These are phyloP conservation scores for Neomorphus geoffroyi DNA, from an alignment of 2,797 vertebrate species.

Conservation along the genomic window DNA sequence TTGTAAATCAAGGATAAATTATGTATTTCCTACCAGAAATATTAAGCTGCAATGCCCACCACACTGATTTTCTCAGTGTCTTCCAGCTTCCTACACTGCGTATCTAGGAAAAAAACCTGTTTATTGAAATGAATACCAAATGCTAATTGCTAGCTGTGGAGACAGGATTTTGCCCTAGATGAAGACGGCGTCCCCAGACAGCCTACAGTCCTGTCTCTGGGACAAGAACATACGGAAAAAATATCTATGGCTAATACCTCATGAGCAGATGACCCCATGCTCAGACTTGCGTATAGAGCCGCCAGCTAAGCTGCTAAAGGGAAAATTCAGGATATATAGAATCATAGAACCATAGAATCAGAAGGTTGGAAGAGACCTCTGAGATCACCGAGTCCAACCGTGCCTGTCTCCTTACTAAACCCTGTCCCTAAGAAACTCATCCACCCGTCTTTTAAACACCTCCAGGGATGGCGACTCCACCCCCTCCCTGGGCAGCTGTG, in stretches of 20 bases:
- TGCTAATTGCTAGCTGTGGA: neutral
- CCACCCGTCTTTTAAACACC: too few relatives aligned
- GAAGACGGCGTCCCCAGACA: neutral
- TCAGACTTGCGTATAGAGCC: neutral
- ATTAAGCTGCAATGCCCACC: neutral
- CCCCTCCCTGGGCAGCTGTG: too few relatives aligned
- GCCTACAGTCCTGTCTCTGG: neutral
- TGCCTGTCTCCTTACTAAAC: too few relatives aligned
- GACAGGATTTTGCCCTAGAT: neutral
- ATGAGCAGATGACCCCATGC: neutral
- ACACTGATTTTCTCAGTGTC: neutral
- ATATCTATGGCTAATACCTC: neutral
- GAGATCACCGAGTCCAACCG: too few relatives aligned
- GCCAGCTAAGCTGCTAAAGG: neutral
- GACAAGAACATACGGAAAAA: neutral
- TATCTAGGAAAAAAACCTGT: neutral
- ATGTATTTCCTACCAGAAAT: neutral
- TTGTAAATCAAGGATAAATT: neutral
- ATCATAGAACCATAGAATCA: too few relatives aligned
- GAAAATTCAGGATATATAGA: neutral
- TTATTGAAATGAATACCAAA: neutral
- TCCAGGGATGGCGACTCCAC: too few relatives aligned
- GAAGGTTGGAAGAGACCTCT: too few relatives aligned
- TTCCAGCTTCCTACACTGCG: fast-evolving
- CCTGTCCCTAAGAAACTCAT: too few relatives aligned